Percentiles rank a stretch among this genome's conserved stretches.
phyloP scores from a whole-genome alignment of 2,888 invertebrate genomes.

The Mycalesis mineus region DNA sequence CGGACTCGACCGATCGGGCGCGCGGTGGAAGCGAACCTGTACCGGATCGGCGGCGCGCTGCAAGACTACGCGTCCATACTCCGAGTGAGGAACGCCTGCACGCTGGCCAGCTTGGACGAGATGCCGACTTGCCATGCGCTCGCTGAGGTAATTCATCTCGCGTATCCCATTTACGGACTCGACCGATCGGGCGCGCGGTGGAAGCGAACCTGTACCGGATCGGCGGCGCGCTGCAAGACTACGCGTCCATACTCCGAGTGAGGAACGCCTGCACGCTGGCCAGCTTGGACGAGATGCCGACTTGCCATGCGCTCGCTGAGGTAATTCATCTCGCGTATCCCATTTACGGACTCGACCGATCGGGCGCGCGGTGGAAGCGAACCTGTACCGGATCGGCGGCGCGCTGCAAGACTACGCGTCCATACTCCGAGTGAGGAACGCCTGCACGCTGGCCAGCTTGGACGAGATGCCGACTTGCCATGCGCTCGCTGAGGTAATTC shows the following conservation, averaged over 20 bases:
- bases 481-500: constrained; percentile 65
- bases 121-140: constrained; percentile 62
- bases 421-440: constrained; percentile 86
- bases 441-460: constrained; percentile 82
- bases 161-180: constrained; percentile 37
- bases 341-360: constrained; percentile 49
- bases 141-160: constrained; percentile 53
- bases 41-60: constrained; percentile 84
- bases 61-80: constrained; percentile 84
- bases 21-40: constrained; percentile 85
- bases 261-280: constrained; percentile 84
- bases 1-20: constrained; percentile 47
- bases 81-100: constrained; percentile 85
- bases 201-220: constrained; percentile 86
- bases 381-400: constrained; percentile 84
- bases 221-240: constrained; percentile 78
- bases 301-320: constrained; percentile 78
- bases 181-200: constrained; percentile 76
- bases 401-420: constrained; percentile 81
- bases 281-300: constrained; percentile 78
- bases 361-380: constrained; percentile 83
- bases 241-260: constrained; percentile 87
- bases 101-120: constrained; percentile 81
- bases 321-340: constrained; percentile 67
- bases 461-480: constrained; percentile 69